Percentiles rank a stretch among this genome's conserved stretches.
Conservation (phyloP, 2,113 vertebrate species). For the Mus spicilegus region DNA sequence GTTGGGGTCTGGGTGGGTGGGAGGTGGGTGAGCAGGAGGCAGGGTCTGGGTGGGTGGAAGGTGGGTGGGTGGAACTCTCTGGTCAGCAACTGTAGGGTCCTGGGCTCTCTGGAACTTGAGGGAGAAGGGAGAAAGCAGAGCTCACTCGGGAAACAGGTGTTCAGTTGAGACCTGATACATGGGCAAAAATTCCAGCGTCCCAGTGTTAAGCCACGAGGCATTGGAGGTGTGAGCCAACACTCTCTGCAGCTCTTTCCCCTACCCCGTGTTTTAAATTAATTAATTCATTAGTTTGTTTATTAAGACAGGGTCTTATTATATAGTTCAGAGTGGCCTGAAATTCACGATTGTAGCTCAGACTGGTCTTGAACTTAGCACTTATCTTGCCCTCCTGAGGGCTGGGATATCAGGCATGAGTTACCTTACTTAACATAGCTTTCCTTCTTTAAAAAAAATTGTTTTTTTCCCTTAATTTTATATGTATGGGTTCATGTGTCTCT, state of each 20-base stretch:
- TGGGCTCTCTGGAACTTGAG: neutral
- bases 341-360: too few species aligned
- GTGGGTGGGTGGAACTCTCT: neutral
- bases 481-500: neutral
- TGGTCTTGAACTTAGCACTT: neutral
- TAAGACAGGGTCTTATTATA: neutral
- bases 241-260: neutral
- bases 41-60: neutral
- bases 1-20: neutral
- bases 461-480: neutral
- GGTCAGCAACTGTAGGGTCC: neutral
- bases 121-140: neutral
- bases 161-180: too few species aligned
- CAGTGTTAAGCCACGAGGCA: accelerated
- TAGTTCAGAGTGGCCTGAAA: neutral
- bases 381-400: neutral
- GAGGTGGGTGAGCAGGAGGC: neutral
- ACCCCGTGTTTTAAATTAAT: neutral
- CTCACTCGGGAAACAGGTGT: neutral
- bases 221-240: neutral
- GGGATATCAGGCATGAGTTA: neutral
- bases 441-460: neutral
- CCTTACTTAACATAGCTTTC: neutral
- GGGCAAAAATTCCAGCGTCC: neutral
- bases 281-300: neutral